phyloP scores from a whole-genome alignment of 2,888 invertebrate species.

The Lepeophtheirus nordmannii region DNA sequence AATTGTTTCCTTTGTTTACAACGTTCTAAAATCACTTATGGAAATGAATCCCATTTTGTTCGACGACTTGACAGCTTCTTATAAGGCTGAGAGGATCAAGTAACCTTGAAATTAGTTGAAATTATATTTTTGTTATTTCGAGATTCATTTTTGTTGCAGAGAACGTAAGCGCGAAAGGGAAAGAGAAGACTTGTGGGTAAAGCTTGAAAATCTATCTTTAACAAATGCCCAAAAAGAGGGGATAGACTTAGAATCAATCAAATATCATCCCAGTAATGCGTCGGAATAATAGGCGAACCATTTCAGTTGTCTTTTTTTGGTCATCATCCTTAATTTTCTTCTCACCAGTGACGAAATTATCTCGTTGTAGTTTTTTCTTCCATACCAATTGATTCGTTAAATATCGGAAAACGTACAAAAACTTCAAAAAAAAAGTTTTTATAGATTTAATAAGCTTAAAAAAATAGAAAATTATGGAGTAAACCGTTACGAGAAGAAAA shows the following conservation, averaged over 20 bases:
- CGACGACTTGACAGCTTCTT: constrained; percentile 94
- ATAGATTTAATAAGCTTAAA: no score
- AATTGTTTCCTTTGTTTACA: constrained; percentile 96
- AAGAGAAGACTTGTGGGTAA: constrained; percentile 94
- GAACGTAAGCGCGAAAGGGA: constrained; percentile 42
- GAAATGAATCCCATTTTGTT: constrained; percentile 99
- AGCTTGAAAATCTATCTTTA: constrained; percentile 55
- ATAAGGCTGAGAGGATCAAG: constrained; percentile 98
- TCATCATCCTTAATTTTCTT: no score
- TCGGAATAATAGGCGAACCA: neutral
- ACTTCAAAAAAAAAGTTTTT: no score
- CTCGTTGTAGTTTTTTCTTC: no score
- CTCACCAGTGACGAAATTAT: no score
- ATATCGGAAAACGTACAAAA: no score
- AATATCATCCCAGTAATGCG: constrained; percentile 7
- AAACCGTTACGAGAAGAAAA: no score
- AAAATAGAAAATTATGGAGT: no score
- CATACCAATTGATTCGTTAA: no score
- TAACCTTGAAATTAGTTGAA: constrained; percentile 40
- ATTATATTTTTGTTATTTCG: constrained; percentile 2
- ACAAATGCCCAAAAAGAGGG: constrained; percentile 24
- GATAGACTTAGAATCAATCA: constrained; percentile 17
- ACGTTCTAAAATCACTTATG: constrained; percentile 99
- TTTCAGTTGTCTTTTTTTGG: no score
- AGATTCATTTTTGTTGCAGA: constrained; percentile 18